Evolutionary conservation across 2,113 vertebrate species (phyloP).

Genomic region (Pantherophis guttatus): DNA sequence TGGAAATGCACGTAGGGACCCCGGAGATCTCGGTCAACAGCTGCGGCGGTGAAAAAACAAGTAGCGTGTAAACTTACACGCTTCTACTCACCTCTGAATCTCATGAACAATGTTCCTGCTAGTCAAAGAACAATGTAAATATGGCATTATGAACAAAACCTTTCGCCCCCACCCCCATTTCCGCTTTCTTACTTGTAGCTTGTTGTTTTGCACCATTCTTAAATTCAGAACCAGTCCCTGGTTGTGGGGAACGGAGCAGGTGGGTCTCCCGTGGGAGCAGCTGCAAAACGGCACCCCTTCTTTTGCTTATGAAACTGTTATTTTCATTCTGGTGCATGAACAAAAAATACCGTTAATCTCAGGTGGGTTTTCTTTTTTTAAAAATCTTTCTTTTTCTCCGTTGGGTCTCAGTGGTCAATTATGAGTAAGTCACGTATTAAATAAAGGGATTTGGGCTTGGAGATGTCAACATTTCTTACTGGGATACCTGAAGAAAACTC

Average conservation of each 20-base stretch:
- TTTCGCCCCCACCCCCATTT: conserved; percentile 26
- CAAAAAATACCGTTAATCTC: conserved; percentile 71
- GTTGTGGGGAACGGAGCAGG: conserved; percentile 64
- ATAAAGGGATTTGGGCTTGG: conserved; percentile 63
- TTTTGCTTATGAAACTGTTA: conserved; percentile 71
- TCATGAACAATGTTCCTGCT: conserved; percentile 44
- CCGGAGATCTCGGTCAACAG: conserved; percentile 83
- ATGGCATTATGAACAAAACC: conserved; percentile 65
- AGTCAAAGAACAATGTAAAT: conserved; percentile 69
- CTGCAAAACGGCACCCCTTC: conserved; percentile 62
- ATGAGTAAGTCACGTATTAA: conserved; percentile 57
- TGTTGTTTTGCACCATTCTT: conserved; percentile 66
- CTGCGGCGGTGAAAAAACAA: conserved; percentile 84
- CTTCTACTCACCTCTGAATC: conserved; percentile 1
- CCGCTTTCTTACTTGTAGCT: conserved; percentile 68
- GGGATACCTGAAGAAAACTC: neutral
- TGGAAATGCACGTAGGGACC: conserved; percentile 78
- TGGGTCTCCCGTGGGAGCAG: conserved; percentile 71
- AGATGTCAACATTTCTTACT: conserved; percentile 59
- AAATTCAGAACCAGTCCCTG: conserved; percentile 54
- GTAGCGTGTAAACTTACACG: conserved; percentile 80
- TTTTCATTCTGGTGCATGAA: conserved; percentile 58
- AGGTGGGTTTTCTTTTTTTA: conserved; percentile 54
- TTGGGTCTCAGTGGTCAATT: conserved; percentile 71
- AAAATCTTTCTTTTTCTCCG: conserved; percentile 16